Evolutionary conservation across 2,797 vertebrate genomes (phyloP).

Genomic region (Esox lucius): DNA sequence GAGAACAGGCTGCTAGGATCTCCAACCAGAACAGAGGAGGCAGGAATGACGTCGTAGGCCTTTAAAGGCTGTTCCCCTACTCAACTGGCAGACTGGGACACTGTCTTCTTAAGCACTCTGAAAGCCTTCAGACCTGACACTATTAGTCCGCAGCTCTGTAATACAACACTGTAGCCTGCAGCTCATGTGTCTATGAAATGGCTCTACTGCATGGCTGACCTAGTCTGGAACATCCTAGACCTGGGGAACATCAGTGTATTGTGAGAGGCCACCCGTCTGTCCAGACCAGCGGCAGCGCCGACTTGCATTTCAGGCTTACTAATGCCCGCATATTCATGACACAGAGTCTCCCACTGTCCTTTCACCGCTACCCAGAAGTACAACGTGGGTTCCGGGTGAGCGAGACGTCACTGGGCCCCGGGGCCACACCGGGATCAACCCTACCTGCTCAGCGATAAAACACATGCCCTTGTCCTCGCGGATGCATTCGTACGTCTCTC

Average conservation of each 20-base stretch:
- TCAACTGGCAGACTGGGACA: background rate
- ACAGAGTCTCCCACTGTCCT: too few species aligned
- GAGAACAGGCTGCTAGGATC: background rate
- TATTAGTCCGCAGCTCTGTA: background rate
- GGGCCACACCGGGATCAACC: background rate
- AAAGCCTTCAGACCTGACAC: background rate
- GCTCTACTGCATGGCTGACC: background rate
- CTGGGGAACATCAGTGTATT: background rate
- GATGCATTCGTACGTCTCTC: slow-evolving; percentile 97
- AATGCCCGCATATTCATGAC: background rate
- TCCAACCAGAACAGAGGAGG: background rate
- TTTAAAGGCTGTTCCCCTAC: background rate
- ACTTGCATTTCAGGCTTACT: background rate
- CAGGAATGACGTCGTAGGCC: background rate
- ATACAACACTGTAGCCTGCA: background rate
- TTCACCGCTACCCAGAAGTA: too few species aligned
- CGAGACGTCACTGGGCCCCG: background rate
- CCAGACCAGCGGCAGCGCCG: background rate
- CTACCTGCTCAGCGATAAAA: slow-evolving; percentile 98
- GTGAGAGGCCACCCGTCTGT: background rate
- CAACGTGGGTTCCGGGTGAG: too few species aligned
- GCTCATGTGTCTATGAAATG: background rate
- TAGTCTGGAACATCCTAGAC: background rate
- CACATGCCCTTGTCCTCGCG: slow-evolving; percentile 98
- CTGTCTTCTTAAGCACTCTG: background rate